Evolutionary conservation across 2,797 vertebrate genomes (phyloP), one percentile per base, ranked within the genome.

Genomic region (Caiman crocodilus): DNA sequence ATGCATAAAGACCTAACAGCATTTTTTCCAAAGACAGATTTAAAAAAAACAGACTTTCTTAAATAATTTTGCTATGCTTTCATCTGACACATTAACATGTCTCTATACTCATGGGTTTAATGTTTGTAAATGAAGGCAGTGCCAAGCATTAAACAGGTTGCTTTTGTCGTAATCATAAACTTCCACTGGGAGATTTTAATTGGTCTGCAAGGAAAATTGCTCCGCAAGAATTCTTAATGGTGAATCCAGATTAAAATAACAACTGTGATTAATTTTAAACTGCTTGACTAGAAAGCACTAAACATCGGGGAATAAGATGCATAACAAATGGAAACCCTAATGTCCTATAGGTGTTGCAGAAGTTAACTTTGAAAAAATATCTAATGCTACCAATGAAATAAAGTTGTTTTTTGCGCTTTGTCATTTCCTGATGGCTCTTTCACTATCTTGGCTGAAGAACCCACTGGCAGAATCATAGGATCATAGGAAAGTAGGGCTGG

Each of bases 181-280:
- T 95, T 98, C 96, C 95, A 92, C 84, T 95, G 97, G 94, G 96
- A 96, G 89, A 90, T 93, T 76, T 78, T 97, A 98, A 98, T 97
- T 97, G 96, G 96, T 89, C 42, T 96, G 96, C 93, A 97, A 95
- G 94, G 80, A 96, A 97, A 97, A 97, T 77, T 97, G 79, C 95
- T 97, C 91, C 86, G 92, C 60, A 80, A 97, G 95, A 96, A 97
- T 97, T 95, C 94, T 91, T 97, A 96, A 94, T 95, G 84, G 96
- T 94, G 94, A 96, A 95, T 89, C 96, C 82, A 91, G 96, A 94
- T 97, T 98, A 97, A 98, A 98, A 97, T 97, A 96, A 97, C 95
- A 97, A 97, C 93, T 87, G 89, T 85, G 97, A 97, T 98, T 98
- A 97, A 87, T 93, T 97, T 96, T 94, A 97, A 97, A 97, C 95